Evolutionary conservation across 2,797 vertebrate genomes (phyloP).

Genomic region (Spinibarbus caldwelli): DNA sequence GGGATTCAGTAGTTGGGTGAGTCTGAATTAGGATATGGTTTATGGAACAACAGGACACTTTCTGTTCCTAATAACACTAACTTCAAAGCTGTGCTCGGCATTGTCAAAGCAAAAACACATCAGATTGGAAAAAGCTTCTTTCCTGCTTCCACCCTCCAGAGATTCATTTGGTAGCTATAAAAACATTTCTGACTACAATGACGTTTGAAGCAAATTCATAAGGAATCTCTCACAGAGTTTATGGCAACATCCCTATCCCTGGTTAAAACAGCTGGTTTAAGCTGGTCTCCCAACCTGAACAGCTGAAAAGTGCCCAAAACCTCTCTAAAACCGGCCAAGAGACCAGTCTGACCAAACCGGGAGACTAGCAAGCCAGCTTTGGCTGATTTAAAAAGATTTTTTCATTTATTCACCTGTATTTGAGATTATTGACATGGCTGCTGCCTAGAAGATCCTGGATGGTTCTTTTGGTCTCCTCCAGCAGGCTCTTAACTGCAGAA

Average conservation of each 20-base stretch:
- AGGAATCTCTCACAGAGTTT: background rate
- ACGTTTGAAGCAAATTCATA: background rate
- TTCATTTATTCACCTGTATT: conserved; percentile 87
- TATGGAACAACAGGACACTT: conserved; percentile 21
- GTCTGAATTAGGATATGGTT: conserved; percentile 16
- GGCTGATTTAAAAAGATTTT: background rate
- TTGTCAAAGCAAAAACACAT: conserved; percentile 25
- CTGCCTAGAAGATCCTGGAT: conserved; percentile 89
- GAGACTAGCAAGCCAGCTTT: background rate
- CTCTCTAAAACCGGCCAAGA: background rate
- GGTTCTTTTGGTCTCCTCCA: conserved; percentile 83
- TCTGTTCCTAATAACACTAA: conserved; percentile 4
- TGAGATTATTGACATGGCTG: conserved; percentile 83
- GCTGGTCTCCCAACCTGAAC: background rate
- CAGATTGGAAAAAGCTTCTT: background rate
- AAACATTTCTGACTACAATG: too few relatives aligned
- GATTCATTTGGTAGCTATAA: too few relatives aligned
- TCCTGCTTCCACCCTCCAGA: background rate
- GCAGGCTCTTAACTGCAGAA: conserved; percentile 91
- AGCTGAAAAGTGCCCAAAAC: background rate
- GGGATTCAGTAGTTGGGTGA: conserved; percentile 3
- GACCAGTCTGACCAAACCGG: background rate
- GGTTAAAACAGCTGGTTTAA: background rate
- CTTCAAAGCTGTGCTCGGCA: conserved; percentile 20
- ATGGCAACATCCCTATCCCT: background rate